Conservation (phyloP, 2,888 invertebrate species). For the Meandrusa payeni region DNA sequence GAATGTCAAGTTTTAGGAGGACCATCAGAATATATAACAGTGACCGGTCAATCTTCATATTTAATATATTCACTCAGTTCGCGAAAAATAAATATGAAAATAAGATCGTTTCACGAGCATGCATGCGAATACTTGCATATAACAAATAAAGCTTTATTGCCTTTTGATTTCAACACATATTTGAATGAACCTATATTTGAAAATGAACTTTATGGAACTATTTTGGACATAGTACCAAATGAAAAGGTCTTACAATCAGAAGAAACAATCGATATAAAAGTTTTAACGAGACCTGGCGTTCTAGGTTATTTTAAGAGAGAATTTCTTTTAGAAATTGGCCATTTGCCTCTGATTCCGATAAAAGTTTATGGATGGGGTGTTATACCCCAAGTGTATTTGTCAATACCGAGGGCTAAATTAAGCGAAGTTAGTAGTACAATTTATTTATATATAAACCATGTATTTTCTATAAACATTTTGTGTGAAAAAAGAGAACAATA, state of each 20-base stretch:
- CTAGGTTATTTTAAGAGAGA: conserved; percentile 75
- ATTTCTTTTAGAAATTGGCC: conserved; percentile 76
- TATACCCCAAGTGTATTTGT: conserved; percentile 80
- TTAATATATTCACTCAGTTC: conserved; percentile 73
- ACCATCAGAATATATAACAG: conserved; percentile 68
- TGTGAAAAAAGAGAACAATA: no score
- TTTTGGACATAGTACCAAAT: conserved; percentile 65
- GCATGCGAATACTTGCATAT: conserved; percentile 58
- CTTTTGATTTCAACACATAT: conserved; percentile 67
- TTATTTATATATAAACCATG: no score
- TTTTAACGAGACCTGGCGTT: conserved; percentile 77
- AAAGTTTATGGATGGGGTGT: conserved; percentile 80
- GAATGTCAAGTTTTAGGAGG: conserved; percentile 81
- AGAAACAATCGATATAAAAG: conserved; percentile 55
- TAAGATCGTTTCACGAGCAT: conserved; percentile 63
- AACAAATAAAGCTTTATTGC: conserved; percentile 70
- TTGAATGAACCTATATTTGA: conserved; percentile 49
- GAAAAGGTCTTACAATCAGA: conserved; percentile 60
- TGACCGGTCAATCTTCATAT: conserved; percentile 75
- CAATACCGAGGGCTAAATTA: conserved; percentile 61
- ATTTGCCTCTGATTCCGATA: conserved; percentile 74
- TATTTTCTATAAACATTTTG: no score
- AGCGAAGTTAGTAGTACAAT: conserved; percentile 47
- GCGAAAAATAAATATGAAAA: conserved; percentile 62
- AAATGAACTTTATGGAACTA: conserved; percentile 61